Evolutionary conservation across 2,113 vertebrate genomes (phyloP).

Genomic region (Heloderma charlesbogerti): DNA sequence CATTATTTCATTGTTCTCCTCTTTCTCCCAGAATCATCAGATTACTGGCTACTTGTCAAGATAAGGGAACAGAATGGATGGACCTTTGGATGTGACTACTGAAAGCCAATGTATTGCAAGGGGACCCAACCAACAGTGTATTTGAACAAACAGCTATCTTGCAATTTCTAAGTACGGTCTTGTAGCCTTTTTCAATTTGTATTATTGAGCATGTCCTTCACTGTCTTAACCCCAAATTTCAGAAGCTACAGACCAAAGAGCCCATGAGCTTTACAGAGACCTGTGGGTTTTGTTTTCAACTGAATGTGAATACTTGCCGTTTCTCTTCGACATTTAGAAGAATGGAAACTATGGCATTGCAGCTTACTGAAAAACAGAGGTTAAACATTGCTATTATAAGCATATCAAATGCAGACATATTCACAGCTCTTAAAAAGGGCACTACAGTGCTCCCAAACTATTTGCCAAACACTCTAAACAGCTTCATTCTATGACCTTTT

Average conservation of each 20-base stretch:
- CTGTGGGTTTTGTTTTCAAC: not conserved
- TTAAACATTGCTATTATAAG: not conserved
- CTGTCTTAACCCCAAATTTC: not conserved
- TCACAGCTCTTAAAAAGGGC: not conserved
- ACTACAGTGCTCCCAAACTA: not conserved
- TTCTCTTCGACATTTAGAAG: not conserved
- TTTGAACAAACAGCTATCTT: not conserved
- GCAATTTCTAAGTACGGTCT: not conserved
- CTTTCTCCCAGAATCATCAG: constrained; percentile 29
- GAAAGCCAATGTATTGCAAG: not conserved
- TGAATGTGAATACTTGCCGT: not conserved
- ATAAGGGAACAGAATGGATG: not conserved
- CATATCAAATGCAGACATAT: not conserved
- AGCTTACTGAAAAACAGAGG: not conserved
- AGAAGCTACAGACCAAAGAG: not conserved
- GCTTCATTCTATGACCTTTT: constrained; percentile 52
- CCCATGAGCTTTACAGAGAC: not conserved
- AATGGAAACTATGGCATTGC: not conserved
- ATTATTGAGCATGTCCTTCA: too few relatives aligned
- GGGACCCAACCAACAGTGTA: not conserved
- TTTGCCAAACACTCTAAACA: not conserved
- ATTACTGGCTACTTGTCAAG: not conserved
- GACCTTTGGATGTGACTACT: not conserved
- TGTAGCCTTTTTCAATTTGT: not conserved
- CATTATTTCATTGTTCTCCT: constrained; percentile 39